A percentile compares a stretch with the other conserved stretches of the same genome.
Conservation (phyloP, 2,888 invertebrate genomes). For the Encarsia formosa region DNA sequence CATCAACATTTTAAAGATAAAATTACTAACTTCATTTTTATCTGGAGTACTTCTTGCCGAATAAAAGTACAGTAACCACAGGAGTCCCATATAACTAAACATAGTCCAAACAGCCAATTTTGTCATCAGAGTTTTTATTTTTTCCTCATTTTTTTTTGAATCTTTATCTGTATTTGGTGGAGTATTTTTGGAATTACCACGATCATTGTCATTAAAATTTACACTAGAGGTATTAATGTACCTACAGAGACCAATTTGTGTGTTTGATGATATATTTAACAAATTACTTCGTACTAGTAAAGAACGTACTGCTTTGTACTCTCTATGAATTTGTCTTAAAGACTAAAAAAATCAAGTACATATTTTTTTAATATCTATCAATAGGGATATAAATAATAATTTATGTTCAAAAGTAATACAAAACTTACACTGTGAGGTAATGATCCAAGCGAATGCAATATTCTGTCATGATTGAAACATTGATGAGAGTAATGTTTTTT, state of each 20-base stretch:
- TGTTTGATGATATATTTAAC: not conserved
- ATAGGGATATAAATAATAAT: not conserved
- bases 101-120: slow-evolving; percentile 28
- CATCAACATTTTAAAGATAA: not conserved
- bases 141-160: slow-evolving; percentile 28
- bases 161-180: slow-evolving; percentile 1
- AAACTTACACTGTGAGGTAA: slow-evolving; percentile 33
- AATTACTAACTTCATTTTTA: slow-evolving; percentile 5
- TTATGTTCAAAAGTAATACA: not conserved
- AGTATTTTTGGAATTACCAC: slow-evolving; percentile 1
- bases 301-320: slow-evolving; percentile 57
- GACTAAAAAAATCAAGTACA: slow-evolving; percentile 33
- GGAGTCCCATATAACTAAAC: slow-evolving; percentile 19
- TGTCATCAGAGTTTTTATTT: slow-evolving; percentile 27
- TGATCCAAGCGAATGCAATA: slow-evolving; percentile 25
- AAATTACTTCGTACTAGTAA: slow-evolving; percentile 30
- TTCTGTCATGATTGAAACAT: slow-evolving; percentile 16
- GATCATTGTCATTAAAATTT: not conserved
- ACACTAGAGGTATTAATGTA: not conserved
- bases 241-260: not conserved
- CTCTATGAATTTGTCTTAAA: slow-evolving; percentile 49
- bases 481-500: slow-evolving; percentile 7
- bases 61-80: slow-evolving; percentile 24
- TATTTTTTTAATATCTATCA: too few species aligned
- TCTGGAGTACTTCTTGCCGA: slow-evolving; percentile 8